Base-by-base conservation (phyloP, 2,888 invertebrate species). In the Ernsta delagoae region DNA sequence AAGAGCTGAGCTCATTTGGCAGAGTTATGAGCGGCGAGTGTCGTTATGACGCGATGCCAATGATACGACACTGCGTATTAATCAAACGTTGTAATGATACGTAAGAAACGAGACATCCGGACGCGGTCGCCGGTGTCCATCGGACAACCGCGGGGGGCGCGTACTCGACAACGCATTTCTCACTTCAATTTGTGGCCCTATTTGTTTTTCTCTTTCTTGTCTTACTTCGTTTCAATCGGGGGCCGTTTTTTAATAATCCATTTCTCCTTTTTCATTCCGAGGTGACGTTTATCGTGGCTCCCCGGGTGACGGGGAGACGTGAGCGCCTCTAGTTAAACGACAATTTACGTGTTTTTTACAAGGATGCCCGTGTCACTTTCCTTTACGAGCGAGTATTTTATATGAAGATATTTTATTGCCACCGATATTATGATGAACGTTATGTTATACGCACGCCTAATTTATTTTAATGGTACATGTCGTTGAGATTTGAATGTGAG, bases 231-330 rank as follows among this genome's bases (percentile, higher is more conserved):
- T 90, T 88, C 86, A 85, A 88, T 87, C 83, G 83, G 76, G 77
- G 82, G 81, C 83, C 79, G 81, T 88, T 89, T 89, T 89, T 86
- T 86, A 83, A 84, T 85, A 84, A 82, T 80, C 79, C 80, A 81
- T 82, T 88, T 80, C 78, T 84, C 65, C 67, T 84, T 89, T 92
- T 90, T 87, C 89, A 92, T 92, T 91, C 90, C 91, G 80, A 86
- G 82, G 87, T 89, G 92, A 92, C 91, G 87, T 92, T 89, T 90
- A 92, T 91, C 88, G 89, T 83, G 82, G 80, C 87, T 88, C 89
- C 90, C 88, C 85, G 86, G 87, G 89, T 85, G 88, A 88, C 81
- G 82, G 62, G 11, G 85, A 82, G 67, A 79, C 81, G 84, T 79
- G 82, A 76, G 77, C 81, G 82, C 83, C 77, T 79, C 86, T 88